Conservation (phyloP, 2,888 invertebrate species). For the Drosophila lutescens region DNA sequence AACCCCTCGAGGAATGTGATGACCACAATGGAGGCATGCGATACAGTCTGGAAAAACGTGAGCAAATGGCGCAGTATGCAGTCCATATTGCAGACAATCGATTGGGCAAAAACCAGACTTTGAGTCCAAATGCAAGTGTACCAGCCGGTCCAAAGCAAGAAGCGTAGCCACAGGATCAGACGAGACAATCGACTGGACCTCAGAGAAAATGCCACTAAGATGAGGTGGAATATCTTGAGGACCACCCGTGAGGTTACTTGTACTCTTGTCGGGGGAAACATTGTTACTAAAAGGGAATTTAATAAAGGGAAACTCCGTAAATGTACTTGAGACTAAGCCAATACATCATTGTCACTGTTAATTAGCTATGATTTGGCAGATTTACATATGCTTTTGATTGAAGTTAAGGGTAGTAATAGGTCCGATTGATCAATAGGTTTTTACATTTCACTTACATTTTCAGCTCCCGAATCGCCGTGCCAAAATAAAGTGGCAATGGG, state of each 20-base stretch:
- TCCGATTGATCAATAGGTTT: too few relatives aligned
- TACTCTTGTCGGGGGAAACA: slow-evolving; percentile 27
- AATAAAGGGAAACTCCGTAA: not conserved
- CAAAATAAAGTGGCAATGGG: slow-evolving; percentile 67
- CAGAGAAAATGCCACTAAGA: slow-evolving; percentile 41
- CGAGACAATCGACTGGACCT: slow-evolving; percentile 19
- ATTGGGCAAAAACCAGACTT: accelerated
- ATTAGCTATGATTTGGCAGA: slow-evolving; percentile 4
- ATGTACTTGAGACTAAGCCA: slow-evolving; percentile 1
- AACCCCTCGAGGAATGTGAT: slow-evolving; percentile 33
- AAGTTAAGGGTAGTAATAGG: too few relatives aligned
- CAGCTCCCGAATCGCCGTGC: slow-evolving; percentile 67
- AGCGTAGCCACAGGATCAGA: slow-evolving; percentile 29
- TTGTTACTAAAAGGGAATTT: slow-evolving; percentile 10
- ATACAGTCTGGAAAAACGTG: slow-evolving; percentile 13
- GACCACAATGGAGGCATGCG: slow-evolving; percentile 48
- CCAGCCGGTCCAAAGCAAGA: slow-evolving; percentile 53
- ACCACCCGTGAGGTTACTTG: slow-evolving; percentile 35
- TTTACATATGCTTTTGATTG: too few relatives aligned
- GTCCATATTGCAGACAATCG: slow-evolving; percentile 39
- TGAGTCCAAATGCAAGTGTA: slow-evolving; percentile 19
- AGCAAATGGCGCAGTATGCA: slow-evolving; percentile 34
- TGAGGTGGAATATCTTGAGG: slow-evolving; percentile 30
- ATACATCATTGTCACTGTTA: slow-evolving; percentile 45
- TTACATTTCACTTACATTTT: slow-evolving; percentile 63